Evolutionary conservation across 1,140 invertebrate genomes (phyloP).

Genomic region (Ctenoplectra terminalis): DNA sequence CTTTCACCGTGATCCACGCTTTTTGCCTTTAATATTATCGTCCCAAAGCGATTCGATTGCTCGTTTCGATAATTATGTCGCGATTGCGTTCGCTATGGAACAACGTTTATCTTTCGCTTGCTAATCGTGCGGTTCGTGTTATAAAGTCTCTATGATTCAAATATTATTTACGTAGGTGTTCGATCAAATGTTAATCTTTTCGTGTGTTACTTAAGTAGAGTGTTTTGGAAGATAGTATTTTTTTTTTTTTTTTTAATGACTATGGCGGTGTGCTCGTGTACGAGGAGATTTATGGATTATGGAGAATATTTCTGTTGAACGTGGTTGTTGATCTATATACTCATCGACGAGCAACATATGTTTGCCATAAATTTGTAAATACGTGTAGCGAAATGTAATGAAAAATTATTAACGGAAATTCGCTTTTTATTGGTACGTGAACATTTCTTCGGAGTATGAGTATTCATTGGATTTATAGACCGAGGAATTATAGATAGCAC

Average conservation of each 20-base stretch:
- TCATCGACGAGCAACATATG: not conserved
- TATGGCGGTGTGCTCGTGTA: no score
- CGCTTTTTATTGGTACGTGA: no score
- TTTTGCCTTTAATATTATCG: not conserved
- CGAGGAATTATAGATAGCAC: no score
- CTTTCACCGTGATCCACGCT: conserved; percentile 27
- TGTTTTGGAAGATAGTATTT: not conserved
- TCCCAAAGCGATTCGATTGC: not conserved
- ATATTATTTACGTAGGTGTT: not conserved
- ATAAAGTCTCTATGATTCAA: not conserved
- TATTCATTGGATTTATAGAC: no score
- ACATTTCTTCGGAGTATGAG: no score
- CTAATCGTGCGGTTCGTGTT: no score
- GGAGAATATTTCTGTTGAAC: not conserved
- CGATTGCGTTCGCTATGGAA: not conserved
- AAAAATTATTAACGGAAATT: not conserved
- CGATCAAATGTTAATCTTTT: not conserved
- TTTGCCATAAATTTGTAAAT: not conserved
- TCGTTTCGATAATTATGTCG: not conserved
- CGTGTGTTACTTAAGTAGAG: not conserved
- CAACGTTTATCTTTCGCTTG: not conserved
- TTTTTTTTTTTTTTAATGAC: not conserved
- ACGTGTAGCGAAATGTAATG: no score
- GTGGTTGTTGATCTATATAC: not conserved
- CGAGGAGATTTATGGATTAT: not conserved